Percentiles rank a stretch among this genome's conserved stretches.
These are phyloP conservation scores for Ctenosaura bakeri DNA, from an alignment of 2,797 vertebrate species.

Conservation along the genomic window DNA sequence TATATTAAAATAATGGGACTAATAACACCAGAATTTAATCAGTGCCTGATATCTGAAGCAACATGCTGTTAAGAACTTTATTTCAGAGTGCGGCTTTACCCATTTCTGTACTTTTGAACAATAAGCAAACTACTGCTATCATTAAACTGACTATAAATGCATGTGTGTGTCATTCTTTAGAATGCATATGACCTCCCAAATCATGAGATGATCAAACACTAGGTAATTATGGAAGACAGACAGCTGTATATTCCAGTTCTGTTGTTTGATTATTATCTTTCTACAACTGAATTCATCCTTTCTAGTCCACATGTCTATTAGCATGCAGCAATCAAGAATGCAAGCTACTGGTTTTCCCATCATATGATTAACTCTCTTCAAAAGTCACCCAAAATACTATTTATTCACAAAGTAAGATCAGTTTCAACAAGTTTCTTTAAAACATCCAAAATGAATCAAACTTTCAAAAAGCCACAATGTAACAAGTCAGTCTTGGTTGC, in stretches of 20 bases:
- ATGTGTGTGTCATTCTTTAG: not conserved
- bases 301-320: not conserved
- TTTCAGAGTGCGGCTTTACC: not conserved
- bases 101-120: not conserved
- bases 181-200: not conserved
- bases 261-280: not conserved
- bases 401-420: not conserved
- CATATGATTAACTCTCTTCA: not conserved
- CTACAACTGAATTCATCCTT: not conserved
- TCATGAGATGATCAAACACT: not conserved
- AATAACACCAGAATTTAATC: not conserved
- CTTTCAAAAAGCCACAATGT: not conserved
- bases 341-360: not conserved
- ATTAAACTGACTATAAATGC: not conserved
- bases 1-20: slow-evolving; percentile 4
- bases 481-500: not conserved
- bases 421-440: not conserved
- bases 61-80: not conserved
- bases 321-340: not conserved
- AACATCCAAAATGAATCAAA: not conserved
- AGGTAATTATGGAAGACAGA: not conserved
- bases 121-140: not conserved
- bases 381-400: not conserved
- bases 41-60: not conserved
- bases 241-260: not conserved